Base-by-base conservation (phyloP, 2,888 invertebrate genomes). In the Unio pictorum region DNA sequence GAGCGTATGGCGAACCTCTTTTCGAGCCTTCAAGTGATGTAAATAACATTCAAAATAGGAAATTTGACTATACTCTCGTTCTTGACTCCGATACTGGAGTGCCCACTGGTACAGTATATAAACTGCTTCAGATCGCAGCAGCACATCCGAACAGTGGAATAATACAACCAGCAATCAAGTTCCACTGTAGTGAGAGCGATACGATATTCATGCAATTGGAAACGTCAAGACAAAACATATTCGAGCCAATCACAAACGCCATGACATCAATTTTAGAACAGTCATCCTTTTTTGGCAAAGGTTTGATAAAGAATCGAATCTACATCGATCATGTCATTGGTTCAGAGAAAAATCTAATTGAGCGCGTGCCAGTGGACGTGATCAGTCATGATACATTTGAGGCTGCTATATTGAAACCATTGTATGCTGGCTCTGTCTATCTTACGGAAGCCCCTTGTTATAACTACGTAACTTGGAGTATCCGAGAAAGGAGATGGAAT, bases 381-480 rank as follows among this genome's bases (percentile, higher is more conserved):
- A 66, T 75, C 8, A 75, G 75, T 55, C 75, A 75, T 56, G 75
- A 73, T 55, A 75, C 75, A 20, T 75, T 66, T 23, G 75, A 75
- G 56, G 73, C 75, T 45, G 68, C 73, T 3, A 67, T 73, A 8
- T 55, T 75, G 58, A 65, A 68, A 23, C 73, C 75, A 7, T 34
- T 66, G 18, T 71, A 61, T 54, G 73, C 64, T 2, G 55, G 66
- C 34, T 66, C 73, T 17, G 63, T 72, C n/a, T 59, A 58, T 26
- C 56, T 75, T 54, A 34, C 28, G 20, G 75, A 75, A 61, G 59
- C 62, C 17, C 75, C 75, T 8, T 28, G 66, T 11, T 65, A 60
- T 20, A 75, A 75, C 59, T 73, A 71, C 55, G 59, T 75, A 15
- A 58, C 75, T 1, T 75, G 75, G 75, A 68, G 67, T 34, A 73